Conservation (phyloP, 2,113 vertebrate genomes). For the Campylomormyrus tamandua region DNA sequence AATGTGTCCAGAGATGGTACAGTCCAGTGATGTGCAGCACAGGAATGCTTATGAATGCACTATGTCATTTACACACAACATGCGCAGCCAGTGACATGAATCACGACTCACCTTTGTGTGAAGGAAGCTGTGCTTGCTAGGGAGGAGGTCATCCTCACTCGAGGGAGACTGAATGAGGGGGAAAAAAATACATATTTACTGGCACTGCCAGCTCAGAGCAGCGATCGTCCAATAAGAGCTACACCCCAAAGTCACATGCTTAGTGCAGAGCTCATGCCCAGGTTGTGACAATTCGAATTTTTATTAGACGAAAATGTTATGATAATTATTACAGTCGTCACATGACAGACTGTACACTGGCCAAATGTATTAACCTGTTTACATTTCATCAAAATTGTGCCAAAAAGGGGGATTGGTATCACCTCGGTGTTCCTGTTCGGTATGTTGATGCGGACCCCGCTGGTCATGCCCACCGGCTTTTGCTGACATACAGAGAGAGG, state of each 20-base stretch:
- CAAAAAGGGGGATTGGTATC: background rate
- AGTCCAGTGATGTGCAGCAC: background rate
- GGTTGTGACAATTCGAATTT: background rate
- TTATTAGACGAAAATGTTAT: background rate
- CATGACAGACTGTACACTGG: background rate
- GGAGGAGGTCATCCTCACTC: conserved; percentile 57
- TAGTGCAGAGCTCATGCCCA: background rate
- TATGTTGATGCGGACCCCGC: conserved; percentile 48
- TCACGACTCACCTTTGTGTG: conserved; percentile 64
- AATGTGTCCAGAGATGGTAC: background rate
- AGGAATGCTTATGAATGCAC: background rate
- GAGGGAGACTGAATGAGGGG: conserved; percentile 36
- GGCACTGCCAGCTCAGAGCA: background rate
- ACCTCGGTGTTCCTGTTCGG: conserved; percentile 46
- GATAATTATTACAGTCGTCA: background rate
- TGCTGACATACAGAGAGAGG: conserved; percentile 47
- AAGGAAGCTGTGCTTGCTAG: conserved; percentile 72
- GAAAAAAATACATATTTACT: background rate
- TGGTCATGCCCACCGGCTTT: conserved; percentile 50
- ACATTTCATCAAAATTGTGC: background rate
- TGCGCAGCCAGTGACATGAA: background rate
- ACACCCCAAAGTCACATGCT: background rate
- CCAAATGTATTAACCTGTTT: background rate
- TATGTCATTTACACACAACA: background rate
- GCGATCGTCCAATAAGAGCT: background rate